A percentile compares a stretch with the other conserved stretches of the same genome.
Conservation (phyloP, 2,888 invertebrate species). For the Rhopalosiphum nymphaeae region DNA sequence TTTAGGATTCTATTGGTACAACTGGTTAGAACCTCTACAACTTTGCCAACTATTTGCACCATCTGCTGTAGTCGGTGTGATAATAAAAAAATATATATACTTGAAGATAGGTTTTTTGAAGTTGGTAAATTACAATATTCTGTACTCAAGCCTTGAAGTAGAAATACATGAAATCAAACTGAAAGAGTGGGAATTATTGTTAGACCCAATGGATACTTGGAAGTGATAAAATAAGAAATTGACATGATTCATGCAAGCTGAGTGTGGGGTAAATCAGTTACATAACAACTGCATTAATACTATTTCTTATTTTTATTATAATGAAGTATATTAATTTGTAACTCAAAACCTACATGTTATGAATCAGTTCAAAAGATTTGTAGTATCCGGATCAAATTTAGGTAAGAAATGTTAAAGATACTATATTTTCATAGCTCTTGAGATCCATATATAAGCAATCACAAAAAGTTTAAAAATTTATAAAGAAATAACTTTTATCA, state of each 20-base stretch:
- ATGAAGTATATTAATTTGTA: not conserved
- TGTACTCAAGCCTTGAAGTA: not conserved
- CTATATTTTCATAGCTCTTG: not conserved
- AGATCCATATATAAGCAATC: not conserved
- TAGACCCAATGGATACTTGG: not conserved
- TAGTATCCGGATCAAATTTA: not conserved
- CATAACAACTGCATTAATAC: not conserved
- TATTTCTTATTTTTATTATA: not conserved
- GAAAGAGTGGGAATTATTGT: not conserved
- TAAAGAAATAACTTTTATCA: too few species aligned
- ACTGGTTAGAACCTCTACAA: too few species aligned
- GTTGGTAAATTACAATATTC: too few species aligned
- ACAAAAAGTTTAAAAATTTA: too few species aligned
- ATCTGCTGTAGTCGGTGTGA: too few species aligned
- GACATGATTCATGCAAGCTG: not conserved
- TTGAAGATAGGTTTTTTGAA: too few species aligned
- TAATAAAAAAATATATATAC: too few species aligned
- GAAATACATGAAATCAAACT: not conserved
- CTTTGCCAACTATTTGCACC: too few species aligned
- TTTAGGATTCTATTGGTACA: too few species aligned
- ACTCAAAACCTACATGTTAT: not conserved
- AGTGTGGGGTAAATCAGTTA: not conserved
- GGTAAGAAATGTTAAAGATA: not conserved
- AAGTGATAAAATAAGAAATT: not conserved
- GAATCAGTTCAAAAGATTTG: constrained; percentile 39